phyloP scores from a whole-genome alignment of 2,888 invertebrate genomes.

The Caenorhabditis wallacei region DNA sequence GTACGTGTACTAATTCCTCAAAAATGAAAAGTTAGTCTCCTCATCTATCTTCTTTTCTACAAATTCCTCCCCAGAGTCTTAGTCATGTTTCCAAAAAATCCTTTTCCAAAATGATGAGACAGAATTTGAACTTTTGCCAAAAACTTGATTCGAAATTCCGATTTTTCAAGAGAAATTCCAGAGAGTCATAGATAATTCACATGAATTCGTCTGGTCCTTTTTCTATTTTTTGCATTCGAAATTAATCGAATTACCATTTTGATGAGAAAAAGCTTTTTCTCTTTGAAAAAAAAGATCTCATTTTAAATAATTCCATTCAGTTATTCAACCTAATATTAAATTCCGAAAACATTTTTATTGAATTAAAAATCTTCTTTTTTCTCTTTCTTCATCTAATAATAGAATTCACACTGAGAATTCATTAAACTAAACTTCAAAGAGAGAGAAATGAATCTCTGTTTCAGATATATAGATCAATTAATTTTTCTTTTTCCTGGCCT shows the following conservation, averaged over 20 bases:
- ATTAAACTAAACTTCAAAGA: too few species aligned
- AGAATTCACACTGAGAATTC: too few species aligned
- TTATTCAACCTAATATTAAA: not conserved
- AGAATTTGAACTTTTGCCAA: not conserved
- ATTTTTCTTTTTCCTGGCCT: conserved; percentile 24
- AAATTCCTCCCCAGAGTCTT: too few species aligned
- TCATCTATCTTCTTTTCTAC: too few species aligned
- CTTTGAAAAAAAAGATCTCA: not conserved
- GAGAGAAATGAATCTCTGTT: not conserved
- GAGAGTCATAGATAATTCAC: conserved; percentile 13
- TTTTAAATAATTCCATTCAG: not conserved
- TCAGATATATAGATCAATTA: conserved; percentile 50
- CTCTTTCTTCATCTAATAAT: not conserved
- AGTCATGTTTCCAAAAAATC: conserved; percentile 1
- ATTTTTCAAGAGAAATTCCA: not conserved
- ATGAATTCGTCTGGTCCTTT: not conserved
- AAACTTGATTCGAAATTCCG: conserved; percentile 1
- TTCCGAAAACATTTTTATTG: conserved; percentile 15
- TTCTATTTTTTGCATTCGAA: not conserved
- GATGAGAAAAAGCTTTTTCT: not conserved
- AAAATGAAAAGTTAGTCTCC: not conserved
- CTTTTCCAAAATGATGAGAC: not conserved
- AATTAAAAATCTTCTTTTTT: conserved; percentile 15
- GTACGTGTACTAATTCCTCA: too few species aligned
- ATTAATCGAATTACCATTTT: conserved; percentile 13